Conservation (phyloP, 2,888 invertebrate species). For the Chesias legatella region DNA sequence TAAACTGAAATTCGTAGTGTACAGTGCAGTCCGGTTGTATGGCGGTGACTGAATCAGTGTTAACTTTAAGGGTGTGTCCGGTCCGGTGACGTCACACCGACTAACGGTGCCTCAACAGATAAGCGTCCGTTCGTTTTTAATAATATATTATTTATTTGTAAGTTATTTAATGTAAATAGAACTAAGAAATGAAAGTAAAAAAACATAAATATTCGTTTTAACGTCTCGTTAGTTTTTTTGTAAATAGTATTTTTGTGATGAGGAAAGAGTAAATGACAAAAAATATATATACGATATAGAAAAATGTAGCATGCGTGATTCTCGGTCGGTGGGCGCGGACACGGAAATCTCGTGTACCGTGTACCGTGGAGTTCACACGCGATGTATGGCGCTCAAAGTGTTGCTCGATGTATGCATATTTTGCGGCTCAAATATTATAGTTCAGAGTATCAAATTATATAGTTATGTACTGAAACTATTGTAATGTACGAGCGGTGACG, state of each 20-base stretch:
- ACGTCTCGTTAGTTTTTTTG: constrained; percentile 60
- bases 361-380: constrained; percentile 1
- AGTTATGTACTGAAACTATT: constrained; percentile 19
- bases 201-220: constrained; percentile 64
- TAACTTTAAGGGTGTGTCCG: constrained; percentile 3
- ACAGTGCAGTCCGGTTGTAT: too few species aligned
- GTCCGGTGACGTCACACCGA: constrained; percentile 5
- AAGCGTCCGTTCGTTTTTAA: constrained; percentile 64
- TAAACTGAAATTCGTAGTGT: background rate
- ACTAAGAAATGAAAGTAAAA: constrained; percentile 61
- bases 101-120: constrained; percentile 28
- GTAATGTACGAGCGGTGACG: constrained; percentile 18
- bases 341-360: constrained; percentile 3
- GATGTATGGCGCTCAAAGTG: constrained; percentile 28
- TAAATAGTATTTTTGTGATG: constrained; percentile 71
- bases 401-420: constrained; percentile 30
- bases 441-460: constrained; percentile 23
- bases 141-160: constrained; percentile 74
- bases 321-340: constrained; percentile 32
- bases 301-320: constrained; percentile 27
- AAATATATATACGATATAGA: constrained; percentile 47
- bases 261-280: constrained; percentile 72
- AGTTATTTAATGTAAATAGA: constrained; percentile 77
- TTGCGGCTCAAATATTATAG: constrained; percentile 33
- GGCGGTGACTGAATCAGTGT: too few species aligned